phyloP scores from a whole-genome alignment of 2,888 invertebrate species.

The Spatulosminthurus flaviceps region DNA sequence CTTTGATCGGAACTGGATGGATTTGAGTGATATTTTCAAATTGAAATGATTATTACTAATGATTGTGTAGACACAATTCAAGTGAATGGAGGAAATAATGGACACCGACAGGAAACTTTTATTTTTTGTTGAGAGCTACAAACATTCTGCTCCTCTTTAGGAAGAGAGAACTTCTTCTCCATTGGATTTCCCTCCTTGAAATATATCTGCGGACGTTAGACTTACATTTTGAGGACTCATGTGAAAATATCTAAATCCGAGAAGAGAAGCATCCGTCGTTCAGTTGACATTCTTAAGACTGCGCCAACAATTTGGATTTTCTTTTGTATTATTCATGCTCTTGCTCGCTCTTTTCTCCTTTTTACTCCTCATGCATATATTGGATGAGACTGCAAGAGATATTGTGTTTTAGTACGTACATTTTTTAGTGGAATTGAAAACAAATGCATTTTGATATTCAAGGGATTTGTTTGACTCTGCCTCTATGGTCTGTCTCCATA shows the following conservation, averaged over 20 bases:
- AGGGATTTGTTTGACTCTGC: background rate
- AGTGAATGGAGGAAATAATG: too few species aligned
- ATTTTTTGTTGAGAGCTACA: too few species aligned
- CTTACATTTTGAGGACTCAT: background rate
- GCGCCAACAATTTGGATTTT: background rate
- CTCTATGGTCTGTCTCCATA: background rate
- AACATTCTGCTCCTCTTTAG: too few species aligned
- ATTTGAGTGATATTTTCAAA: too few species aligned
- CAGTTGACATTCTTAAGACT: background rate
- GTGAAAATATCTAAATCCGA: slow-evolving; percentile 2
- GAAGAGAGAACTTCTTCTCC: too few species aligned
- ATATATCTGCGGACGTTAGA: background rate
- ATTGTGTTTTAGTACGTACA: too few species aligned
- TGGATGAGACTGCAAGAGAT: too few species aligned
- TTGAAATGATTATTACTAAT: too few species aligned
- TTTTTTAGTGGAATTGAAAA: background rate
- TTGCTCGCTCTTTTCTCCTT: background rate
- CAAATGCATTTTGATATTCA: background rate
- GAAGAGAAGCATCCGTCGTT: background rate
- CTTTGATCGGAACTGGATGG: too few species aligned
- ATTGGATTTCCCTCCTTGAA: background rate
- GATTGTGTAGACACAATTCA: too few species aligned
- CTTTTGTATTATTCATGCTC: background rate
- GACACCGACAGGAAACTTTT: too few species aligned
- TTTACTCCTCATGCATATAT: too few species aligned